These are phyloP conservation scores for Doris montereyensis DNA, from an alignment of 2,888 invertebrate genomes.

Conservation along the genomic window DNA sequence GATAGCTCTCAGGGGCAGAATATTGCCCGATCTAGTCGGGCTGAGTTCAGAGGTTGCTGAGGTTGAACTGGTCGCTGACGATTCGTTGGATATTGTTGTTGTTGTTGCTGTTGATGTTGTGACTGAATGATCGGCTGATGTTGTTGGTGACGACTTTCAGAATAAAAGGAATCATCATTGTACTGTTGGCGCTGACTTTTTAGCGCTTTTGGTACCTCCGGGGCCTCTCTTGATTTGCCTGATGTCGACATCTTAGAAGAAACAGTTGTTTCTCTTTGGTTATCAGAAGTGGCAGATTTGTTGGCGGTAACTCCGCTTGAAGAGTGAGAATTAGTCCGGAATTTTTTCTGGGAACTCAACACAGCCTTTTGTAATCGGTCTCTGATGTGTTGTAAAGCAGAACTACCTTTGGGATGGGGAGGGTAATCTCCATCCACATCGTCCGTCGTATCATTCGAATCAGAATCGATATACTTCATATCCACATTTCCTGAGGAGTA, in stretches of 20 bases:
- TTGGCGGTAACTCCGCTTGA: too few relatives aligned
- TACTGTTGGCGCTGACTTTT: neutral
- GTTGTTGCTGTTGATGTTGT: neutral
- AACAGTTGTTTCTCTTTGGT: too few relatives aligned
- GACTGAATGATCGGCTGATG: neutral
- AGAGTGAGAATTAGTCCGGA: too few relatives aligned
- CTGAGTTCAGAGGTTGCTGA: neutral
- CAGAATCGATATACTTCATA: neutral
- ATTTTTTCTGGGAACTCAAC: constrained; percentile 7
- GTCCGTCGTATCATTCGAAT: neutral
- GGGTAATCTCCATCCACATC: neutral
- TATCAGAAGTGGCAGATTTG: too few relatives aligned
- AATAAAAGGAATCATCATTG: neutral
- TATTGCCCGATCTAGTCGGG: neutral
- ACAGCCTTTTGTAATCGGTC: constrained; percentile 18
- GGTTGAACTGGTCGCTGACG: neutral
- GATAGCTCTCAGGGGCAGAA: constrained; percentile 1
- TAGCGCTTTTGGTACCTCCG: neutral
- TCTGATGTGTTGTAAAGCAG: constrained; percentile 8
- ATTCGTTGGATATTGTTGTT: neutral
- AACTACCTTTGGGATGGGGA: neutral
- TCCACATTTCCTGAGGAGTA: too few relatives aligned
- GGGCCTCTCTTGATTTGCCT: neutral
- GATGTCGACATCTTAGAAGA: neutral
- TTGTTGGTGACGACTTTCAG: neutral